phyloP scores from a whole-genome alignment of 2,113 vertebrate species.

The Pollimyrus isidori region DNA sequence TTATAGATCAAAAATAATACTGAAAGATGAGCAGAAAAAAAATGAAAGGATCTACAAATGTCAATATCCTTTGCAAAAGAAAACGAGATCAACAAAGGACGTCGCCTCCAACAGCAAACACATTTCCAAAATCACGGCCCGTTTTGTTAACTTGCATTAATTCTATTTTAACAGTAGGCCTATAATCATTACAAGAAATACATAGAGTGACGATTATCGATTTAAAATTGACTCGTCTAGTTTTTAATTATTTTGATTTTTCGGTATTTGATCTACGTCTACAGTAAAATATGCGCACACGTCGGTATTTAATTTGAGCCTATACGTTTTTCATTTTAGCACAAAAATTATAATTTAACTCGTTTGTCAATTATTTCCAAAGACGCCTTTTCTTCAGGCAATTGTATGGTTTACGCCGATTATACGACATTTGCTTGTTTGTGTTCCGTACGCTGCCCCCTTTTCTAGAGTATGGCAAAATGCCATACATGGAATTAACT shows the following conservation, averaged over 20 bases:
- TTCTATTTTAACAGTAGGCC: neutral
- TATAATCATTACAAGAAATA: neutral
- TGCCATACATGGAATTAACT: constrained; percentile 54
- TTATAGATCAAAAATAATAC: neutral
- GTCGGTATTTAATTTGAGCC: neutral
- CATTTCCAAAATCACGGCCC: neutral
- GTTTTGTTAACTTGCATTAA: neutral
- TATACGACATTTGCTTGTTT: constrained; percentile 7
- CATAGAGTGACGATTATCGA: neutral
- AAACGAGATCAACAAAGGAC: neutral
- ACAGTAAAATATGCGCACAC: neutral
- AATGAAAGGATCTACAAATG: neutral
- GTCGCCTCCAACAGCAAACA: neutral
- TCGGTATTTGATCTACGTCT: neutral
- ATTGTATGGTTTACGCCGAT: constrained; percentile 1
- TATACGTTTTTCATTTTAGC: neutral
- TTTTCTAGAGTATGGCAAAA: constrained; percentile 34
- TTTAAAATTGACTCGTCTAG: neutral
- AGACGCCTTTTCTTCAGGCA: neutral
- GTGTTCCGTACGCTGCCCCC: constrained; percentile 13
- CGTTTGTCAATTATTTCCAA: neutral
- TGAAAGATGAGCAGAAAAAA: neutral
- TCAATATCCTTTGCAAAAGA: neutral
- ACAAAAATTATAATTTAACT: neutral
- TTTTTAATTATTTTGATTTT: constrained; percentile 26